Conservation (phyloP, 2,888 invertebrate species). For the Yponomeuta malinellus region DNA sequence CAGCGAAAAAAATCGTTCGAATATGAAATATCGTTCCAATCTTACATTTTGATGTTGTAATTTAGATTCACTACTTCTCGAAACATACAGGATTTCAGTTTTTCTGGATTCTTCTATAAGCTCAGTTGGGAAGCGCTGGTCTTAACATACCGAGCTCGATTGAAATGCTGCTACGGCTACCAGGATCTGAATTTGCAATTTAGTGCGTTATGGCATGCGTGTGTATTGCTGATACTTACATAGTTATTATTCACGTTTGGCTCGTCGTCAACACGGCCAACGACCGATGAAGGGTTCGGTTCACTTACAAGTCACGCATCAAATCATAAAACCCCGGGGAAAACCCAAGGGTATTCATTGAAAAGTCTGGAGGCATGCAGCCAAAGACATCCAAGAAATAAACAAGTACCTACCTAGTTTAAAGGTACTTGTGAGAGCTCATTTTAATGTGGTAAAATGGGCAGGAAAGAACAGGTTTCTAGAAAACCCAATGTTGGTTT, state of each 20-base stretch:
- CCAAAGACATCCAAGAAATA: not conserved
- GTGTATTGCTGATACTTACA: slow-evolving; percentile 39
- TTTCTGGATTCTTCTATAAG: not conserved
- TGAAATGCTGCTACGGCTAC: slow-evolving; percentile 46
- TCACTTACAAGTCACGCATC: slow-evolving; percentile 5
- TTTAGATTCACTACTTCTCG: no score
- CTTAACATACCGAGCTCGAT: slow-evolving; percentile 23
- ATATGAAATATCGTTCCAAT: no score
- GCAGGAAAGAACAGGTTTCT: no score
- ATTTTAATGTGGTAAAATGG: no score
- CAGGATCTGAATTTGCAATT: slow-evolving; percentile 50
- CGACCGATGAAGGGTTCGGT: slow-evolving; percentile 8
- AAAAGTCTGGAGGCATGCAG: slow-evolving; percentile 16
- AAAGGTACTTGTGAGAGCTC: no score
- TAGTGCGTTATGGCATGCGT: slow-evolving; percentile 31
- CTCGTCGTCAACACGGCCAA: slow-evolving; percentile 7
- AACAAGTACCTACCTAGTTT: not conserved
- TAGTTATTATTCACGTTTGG: slow-evolving; percentile 48
- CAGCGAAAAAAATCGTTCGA: not conserved
- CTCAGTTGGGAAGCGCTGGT: not conserved
- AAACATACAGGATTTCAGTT: no score
- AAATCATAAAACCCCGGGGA: slow-evolving; percentile 18
- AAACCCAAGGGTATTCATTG: slow-evolving; percentile 18
- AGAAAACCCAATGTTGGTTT: no score
- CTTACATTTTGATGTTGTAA: no score